Evolutionary conservation across 2,888 invertebrate species (phyloP).

Genomic region (Beris chalybata): DNA sequence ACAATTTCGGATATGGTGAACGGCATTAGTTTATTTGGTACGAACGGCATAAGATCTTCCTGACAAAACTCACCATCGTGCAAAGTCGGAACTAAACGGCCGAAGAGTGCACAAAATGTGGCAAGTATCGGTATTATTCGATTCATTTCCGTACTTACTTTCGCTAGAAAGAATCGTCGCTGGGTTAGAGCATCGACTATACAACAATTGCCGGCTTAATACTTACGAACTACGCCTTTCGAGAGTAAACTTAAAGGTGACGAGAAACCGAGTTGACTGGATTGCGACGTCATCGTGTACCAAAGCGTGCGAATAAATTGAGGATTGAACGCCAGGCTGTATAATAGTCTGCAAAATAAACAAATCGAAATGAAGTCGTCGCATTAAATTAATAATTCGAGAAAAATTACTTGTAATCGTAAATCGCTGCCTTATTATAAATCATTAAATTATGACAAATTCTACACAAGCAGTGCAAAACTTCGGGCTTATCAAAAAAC

Average conservation of each 20-base stretch:
- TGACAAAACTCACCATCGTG: slow-evolving; percentile 84
- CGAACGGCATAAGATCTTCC: slow-evolving; percentile 51
- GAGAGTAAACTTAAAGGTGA: slow-evolving; percentile 54
- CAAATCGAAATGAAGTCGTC: not conserved
- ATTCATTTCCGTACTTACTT: slow-evolving; percentile 62
- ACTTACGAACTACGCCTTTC: slow-evolving; percentile 56
- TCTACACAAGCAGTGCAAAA: slow-evolving; percentile 70
- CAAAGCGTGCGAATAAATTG: slow-evolving; percentile 76
- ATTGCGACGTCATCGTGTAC: slow-evolving; percentile 58
- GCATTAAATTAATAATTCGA: slow-evolving; percentile 4
- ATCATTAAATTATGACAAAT: slow-evolving; percentile 83
- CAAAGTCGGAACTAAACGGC: slow-evolving; percentile 76
- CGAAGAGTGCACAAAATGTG: slow-evolving; percentile 82
- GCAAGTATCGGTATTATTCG: slow-evolving; percentile 76
- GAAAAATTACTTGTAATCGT: slow-evolving; percentile 74
- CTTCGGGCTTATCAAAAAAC: slow-evolving; percentile 56
- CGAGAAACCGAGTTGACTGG: slow-evolving; percentile 53
- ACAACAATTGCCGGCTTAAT: not conserved
- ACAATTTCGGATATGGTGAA: slow-evolving; percentile 76
- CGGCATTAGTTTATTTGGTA: slow-evolving; percentile 55
- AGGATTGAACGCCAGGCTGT: slow-evolving; percentile 79
- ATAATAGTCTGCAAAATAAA: slow-evolving; percentile 63
- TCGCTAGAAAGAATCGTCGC: slow-evolving; percentile 47
- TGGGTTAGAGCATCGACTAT: not conserved
- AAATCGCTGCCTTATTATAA: slow-evolving; percentile 78